Base-by-base conservation (phyloP, 2,113 vertebrate species). In the Amphiprion percula region DNA sequence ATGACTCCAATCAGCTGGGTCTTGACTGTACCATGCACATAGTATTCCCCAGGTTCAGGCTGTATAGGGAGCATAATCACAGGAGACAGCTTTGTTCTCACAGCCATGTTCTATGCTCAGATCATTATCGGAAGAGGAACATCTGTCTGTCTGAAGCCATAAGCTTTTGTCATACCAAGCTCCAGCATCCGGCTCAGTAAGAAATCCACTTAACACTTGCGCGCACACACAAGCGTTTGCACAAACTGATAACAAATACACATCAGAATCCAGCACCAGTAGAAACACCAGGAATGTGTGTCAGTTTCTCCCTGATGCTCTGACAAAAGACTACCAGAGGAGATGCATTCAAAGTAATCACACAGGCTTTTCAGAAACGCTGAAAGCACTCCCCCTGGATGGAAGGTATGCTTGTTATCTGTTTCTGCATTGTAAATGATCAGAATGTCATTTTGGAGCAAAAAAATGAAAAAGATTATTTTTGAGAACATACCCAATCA, bases 111-210 rank as follows among this genome's bases (percentile, higher is more conserved):
- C 76, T 80, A 15, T 75, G 83, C 77, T 79, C 65, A 77, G 88
- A 91, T 87, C 61, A 4, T 74, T 81, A 89, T 89, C 90, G 86
- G 79, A 85, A 80, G 87, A 86, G 73, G 75, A 92, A 90, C 90
- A 91, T 89, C 90, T 91, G 90, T 81, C 80, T 83, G 78, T 91
- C 77, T 90, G 82, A 81, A 86, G 75, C 67, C 30, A 47, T 68
- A 63, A 80, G 77, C 81, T 88, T 89, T 82, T 79, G 74, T 91
- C 85, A 77, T 64, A 71, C 67, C 58, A 73, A 77, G 54, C 66
- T 71, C 52, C 61, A 44, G 63, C 82, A 86, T 87, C 69, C 52
- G 2, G 67, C 77, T 88, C 79, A 41, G 69, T 81, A 74, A 86
- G 68, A 72, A 80, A 87, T 85, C 77, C 72, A 83, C 76, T 86